phyloP scores from a whole-genome alignment of 2,888 invertebrate genomes.

The Caenorhabditis becei region DNA sequence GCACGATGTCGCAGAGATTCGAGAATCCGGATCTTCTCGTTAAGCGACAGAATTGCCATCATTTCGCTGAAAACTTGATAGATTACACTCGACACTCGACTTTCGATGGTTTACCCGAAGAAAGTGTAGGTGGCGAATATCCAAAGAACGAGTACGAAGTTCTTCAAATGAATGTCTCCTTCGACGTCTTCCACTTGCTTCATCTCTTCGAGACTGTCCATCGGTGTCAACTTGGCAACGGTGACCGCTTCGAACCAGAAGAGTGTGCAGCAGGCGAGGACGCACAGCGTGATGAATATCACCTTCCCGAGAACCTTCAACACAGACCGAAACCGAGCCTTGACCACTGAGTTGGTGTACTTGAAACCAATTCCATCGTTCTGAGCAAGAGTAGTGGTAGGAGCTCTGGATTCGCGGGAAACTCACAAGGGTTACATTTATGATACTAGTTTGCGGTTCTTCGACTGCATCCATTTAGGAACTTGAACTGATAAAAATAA shows the following conservation, averaged over 20 bases:
- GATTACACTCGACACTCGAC: neutral
- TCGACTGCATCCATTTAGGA: too few species aligned
- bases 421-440: neutral
- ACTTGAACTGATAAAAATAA: neutral
- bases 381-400: neutral
- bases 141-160: constrained; percentile 39
- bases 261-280: constrained; percentile 17
- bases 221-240: constrained; percentile 2
- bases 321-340: neutral
- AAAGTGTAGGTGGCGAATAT: constrained; percentile 40
- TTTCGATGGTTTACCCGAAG: constrained; percentile 13
- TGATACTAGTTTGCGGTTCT: neutral
- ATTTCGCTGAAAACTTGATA: constrained; percentile 45
- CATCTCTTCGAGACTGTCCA: constrained; percentile 32
- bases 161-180: constrained; percentile 27
- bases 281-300: constrained; percentile 6
- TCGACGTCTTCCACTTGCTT: constrained; percentile 37
- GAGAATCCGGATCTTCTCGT: constrained; percentile 52
- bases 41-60: constrained; percentile 33
- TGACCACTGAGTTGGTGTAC: neutral
- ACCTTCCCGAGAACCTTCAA: constrained; percentile 7
- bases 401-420: constrained; percentile 1
- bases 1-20: constrained; percentile 53
- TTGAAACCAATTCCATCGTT: constrained; percentile 3
- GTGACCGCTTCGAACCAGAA: constrained; percentile 33